These are phyloP conservation scores for Leontocebus nigricollis DNA, from an alignment of 2,797 vertebrate genomes.

Conservation along the genomic window DNA sequence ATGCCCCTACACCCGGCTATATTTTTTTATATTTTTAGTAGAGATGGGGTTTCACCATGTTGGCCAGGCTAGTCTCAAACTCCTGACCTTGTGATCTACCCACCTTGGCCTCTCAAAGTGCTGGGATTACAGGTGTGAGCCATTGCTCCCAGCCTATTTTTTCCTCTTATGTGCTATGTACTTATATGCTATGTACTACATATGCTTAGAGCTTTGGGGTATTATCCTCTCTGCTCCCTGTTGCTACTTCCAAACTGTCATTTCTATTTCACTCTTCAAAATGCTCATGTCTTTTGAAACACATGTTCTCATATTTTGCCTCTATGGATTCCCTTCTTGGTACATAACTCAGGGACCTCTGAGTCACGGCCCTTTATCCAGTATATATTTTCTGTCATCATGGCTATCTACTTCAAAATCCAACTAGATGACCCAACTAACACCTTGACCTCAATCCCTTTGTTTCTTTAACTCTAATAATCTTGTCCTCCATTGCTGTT, in stretches of 20 bases:
- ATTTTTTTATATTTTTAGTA: background rate
- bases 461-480: background rate
- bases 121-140: background rate
- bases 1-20: accelerated
- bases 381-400: background rate
- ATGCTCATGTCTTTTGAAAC: background rate
- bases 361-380: background rate
- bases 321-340: background rate
- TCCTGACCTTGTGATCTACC: background rate
- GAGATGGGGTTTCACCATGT: background rate
- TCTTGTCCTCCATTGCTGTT: background rate
- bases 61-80: background rate
- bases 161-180: background rate
- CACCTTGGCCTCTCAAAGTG: background rate
- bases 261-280: background rate
- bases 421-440: background rate
- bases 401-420: background rate
- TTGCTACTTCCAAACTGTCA: background rate
- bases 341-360: background rate
- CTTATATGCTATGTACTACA: background rate
- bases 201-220: background rate
- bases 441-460: background rate
- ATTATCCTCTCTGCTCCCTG: background rate
- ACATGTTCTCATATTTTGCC: background rate
- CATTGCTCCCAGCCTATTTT: background rate